Base-by-base conservation (phyloP, 2,888 invertebrate genomes). In the Oeneis ivallda region DNA sequence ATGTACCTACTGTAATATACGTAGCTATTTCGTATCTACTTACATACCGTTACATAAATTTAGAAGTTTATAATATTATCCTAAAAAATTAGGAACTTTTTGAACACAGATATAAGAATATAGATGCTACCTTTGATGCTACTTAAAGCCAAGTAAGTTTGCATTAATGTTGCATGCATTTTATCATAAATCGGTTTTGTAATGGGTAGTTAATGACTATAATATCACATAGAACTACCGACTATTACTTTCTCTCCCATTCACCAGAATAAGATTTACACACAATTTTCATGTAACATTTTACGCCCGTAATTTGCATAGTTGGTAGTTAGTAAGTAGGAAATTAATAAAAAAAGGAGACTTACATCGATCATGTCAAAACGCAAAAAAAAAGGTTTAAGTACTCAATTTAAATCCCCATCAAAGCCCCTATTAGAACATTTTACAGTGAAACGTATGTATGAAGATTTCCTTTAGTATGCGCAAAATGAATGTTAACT, bases 211-310 rank as follows among this genome's bases (percentile, higher is more conserved):
- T 11, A 0, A 50, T 50, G 19, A 1, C 49, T 26, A 26, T 11
- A 43, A 13, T n/a, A 5, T 11, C 10, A n/a, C n/a, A n/a, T n/a
- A n/a, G 10, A 26, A 50, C 8, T 50, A 26, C 26, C 26, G 11
- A 50, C 50, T 19, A 50, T 50, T 26, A 11, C 50, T 50, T 50
- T 50, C 50, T 50, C 50, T 50, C 19, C 50, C 50, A 50, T 26
- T 50, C 50, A 19, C 50, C 9, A 50, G 11, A 50, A 50, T 13
- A 5, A 50, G 13, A 50, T 26, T 50, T 26, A 50, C 50, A 49
- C 4, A 50, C 13, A 1, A 26, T 50, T 50, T 50, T 19, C 50
- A 50, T 26, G 17, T 11, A 50, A n/a, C n/a, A n/a, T n/a, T n/a
- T n/a, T n/a, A n/a, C n/a, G n/a, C n/a, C n/a, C n/a, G n/a, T n/a